These are phyloP conservation scores for Stenurella melanura DNA, from an alignment of 2,888 invertebrate species.

Conservation along the genomic window DNA sequence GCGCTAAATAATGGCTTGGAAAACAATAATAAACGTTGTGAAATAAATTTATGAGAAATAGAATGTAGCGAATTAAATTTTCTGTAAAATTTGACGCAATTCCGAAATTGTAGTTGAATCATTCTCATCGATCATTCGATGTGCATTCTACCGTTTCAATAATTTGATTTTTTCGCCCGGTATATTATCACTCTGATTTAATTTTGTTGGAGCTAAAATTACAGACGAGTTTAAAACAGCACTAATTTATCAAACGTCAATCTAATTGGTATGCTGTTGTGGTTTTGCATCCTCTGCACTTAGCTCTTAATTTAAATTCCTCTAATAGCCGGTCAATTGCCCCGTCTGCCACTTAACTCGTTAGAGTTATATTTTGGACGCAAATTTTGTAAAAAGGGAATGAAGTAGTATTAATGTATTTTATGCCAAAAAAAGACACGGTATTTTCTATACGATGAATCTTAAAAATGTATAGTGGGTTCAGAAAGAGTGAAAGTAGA, in stretches of 20 bases:
- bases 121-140: slow-evolving; percentile 1
- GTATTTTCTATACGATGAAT: too few relatives aligned
- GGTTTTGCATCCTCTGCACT: slow-evolving; percentile 56
- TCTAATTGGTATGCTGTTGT: slow-evolving; percentile 53
- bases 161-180: background rate
- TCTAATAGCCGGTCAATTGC: slow-evolving; percentile 51
- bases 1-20: too few relatives aligned
- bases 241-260: slow-evolving; percentile 57
- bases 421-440: too few relatives aligned
- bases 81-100: too few relatives aligned
- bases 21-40: too few relatives aligned
- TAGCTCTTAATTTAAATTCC: slow-evolving; percentile 55
- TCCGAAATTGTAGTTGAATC: background rate
- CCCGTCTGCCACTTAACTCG: background rate
- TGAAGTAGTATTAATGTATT: too few relatives aligned
- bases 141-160: background rate
- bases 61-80: too few relatives aligned
- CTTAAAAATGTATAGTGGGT: too few relatives aligned
- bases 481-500: too few relatives aligned
- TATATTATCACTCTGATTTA: background rate
- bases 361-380: too few relatives aligned
- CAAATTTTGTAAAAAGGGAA: too few relatives aligned
- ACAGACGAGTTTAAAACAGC: slow-evolving; percentile 20
- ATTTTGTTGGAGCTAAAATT: slow-evolving; percentile 20
- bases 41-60: too few relatives aligned